Percentiles rank a stretch among this genome's conserved stretches.
Evolutionary conservation across 2,888 invertebrate genomes (phyloP).

Genomic region (Diplolepis rosae): DNA sequence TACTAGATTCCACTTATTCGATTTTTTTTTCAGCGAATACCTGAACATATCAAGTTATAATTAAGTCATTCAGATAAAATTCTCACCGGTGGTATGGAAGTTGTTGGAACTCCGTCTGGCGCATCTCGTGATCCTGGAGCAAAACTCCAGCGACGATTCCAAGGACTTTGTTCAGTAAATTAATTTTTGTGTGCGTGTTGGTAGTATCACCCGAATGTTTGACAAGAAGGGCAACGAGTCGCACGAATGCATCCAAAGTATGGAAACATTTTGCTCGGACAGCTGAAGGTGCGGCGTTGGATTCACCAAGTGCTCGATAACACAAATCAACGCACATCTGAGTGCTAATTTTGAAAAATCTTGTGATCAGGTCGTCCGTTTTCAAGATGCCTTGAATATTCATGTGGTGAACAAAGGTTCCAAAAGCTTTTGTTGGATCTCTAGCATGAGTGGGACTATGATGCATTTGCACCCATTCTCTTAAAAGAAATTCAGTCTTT

Average conservation of each 20-base stretch:
- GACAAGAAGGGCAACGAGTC: slow-evolving; percentile 94
- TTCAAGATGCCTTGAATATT: slow-evolving; percentile 96
- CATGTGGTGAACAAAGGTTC: slow-evolving; percentile 96
- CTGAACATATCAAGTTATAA: too few relatives aligned
- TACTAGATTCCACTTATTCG: too few relatives aligned
- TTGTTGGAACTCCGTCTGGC: slow-evolving; percentile 94
- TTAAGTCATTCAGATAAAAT: not conserved
- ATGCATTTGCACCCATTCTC: slow-evolving; percentile 96
- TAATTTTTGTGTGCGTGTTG: slow-evolving; percentile 96
- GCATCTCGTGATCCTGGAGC: slow-evolving; percentile 95
- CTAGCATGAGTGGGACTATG: slow-evolving; percentile 87
- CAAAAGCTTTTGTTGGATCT: slow-evolving; percentile 93
- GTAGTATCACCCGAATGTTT: slow-evolving; percentile 93
- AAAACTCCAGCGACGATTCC: slow-evolving; percentile 97
- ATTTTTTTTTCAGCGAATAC: too few relatives aligned
- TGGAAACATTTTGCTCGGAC: slow-evolving; percentile 94
- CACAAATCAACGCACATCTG: slow-evolving; percentile 97
- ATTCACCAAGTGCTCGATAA: slow-evolving; percentile 88
- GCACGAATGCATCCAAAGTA: slow-evolving; percentile 95
- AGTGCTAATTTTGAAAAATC: slow-evolving; percentile 97
- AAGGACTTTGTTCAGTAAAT: slow-evolving; percentile 93
- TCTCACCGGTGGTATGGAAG: slow-evolving; percentile 91
- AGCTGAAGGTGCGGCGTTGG: slow-evolving; percentile 79
- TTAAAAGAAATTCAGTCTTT: slow-evolving; percentile 93
- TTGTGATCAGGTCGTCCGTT: slow-evolving; percentile 96